phyloP scores from a whole-genome alignment of 2,888 invertebrate species.

The Metallyticus violacea region DNA sequence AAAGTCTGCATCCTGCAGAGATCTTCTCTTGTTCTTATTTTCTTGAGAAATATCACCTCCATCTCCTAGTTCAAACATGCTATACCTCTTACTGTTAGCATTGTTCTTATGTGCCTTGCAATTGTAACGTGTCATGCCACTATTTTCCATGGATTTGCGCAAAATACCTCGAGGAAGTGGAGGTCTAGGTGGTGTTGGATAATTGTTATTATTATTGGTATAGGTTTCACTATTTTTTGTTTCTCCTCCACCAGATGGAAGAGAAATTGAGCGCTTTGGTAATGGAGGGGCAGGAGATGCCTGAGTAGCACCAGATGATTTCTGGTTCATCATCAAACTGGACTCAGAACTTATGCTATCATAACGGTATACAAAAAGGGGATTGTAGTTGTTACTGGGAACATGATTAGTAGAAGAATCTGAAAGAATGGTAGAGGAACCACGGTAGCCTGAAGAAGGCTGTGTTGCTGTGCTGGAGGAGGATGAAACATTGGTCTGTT shows the following conservation, averaged over 20 bases:
- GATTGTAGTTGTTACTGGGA: conserved; percentile 60
- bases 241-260: conserved; percentile 49
- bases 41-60: conserved; percentile 48
- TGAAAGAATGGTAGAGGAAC: conserved; percentile 75
- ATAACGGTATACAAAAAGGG: conserved; percentile 78
- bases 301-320: conserved; percentile 48
- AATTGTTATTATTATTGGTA: neutral
- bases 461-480: conserved; percentile 46
- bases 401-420: conserved; percentile 73
- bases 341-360: conserved; percentile 75
- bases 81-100: conserved; percentile 63
- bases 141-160: conserved; percentile 57
- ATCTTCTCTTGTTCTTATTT: conserved; percentile 1
- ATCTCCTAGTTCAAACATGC: conserved; percentile 74
- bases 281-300: conserved; percentile 53
- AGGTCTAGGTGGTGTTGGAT: conserved; percentile 60
- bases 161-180: conserved; percentile 71
- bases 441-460: conserved; percentile 82
- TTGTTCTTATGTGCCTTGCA: conserved; percentile 50
- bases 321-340: conserved; percentile 52
- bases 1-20: conserved; percentile 7
- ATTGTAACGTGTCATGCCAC: conserved; percentile 36
- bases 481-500: conserved; percentile 12
- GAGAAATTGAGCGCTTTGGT: conserved; percentile 66
- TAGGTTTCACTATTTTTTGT: neutral